phyloP scores from a whole-genome alignment of 2,113 vertebrate species.

The Anoura caudifer region DNA sequence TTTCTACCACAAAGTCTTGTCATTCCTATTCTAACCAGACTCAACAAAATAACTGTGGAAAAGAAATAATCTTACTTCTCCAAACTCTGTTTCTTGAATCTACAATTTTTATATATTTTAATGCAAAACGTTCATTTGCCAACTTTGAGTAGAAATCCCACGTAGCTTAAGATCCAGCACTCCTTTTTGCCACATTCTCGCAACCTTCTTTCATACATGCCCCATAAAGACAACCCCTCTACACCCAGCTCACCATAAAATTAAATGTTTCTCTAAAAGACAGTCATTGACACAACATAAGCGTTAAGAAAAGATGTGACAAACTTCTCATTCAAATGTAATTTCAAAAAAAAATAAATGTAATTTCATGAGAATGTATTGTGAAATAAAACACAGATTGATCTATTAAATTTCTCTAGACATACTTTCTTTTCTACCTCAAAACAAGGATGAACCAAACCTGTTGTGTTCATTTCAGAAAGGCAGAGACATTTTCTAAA shows the following conservation, averaged over 20 bases:
- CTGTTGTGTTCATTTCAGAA: background rate
- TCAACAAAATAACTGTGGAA: slow-evolving; percentile 24
- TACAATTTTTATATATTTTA: slow-evolving; percentile 9
- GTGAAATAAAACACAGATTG: background rate
- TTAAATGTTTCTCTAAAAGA: slow-evolving; percentile 27
- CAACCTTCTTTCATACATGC: background rate
- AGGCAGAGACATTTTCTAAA: background rate
- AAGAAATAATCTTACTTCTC: background rate
- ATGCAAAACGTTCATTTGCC: background rate
- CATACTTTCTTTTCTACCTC: background rate
- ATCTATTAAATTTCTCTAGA: background rate
- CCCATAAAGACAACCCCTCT: background rate
- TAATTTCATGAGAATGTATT: background rate
- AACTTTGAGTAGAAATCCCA: background rate
- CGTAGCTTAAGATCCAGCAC: background rate
- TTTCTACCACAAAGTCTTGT: slow-evolving; percentile 10
- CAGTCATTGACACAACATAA: slow-evolving; percentile 8
- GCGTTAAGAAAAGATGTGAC: background rate
- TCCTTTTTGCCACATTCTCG: background rate
- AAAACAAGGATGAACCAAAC: background rate
- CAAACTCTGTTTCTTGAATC: slow-evolving; percentile 19
- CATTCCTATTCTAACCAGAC: background rate
- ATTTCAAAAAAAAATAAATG: too few species aligned
- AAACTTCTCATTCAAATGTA: background rate
- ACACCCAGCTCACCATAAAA: background rate